Percentiles rank a stretch among this genome's conserved stretches.
Conservation (phyloP, 2,888 invertebrate genomes). For the Coelinius sp. region DNA sequence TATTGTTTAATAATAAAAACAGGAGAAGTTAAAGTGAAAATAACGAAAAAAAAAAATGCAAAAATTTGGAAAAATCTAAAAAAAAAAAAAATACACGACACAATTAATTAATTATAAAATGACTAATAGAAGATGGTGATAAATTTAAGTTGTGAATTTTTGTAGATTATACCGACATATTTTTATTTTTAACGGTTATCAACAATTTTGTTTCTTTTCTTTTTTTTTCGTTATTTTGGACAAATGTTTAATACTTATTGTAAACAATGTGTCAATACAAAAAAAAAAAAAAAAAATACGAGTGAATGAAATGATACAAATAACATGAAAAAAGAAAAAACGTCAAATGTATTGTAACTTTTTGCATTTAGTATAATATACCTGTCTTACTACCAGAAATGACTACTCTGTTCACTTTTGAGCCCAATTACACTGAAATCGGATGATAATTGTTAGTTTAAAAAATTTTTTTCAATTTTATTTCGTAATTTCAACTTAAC, state of each 20-base stretch:
- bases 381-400: constrained; percentile 64
- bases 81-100: constrained; percentile 42
- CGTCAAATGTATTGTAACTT: constrained; percentile 66
- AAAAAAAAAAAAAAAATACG: constrained; percentile 33
- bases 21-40: constrained; percentile 25
- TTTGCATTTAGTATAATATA: constrained; percentile 69
- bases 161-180: constrained; percentile 31
- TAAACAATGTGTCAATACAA: constrained; percentile 39
- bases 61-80: constrained; percentile 43
- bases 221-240: constrained; percentile 59
- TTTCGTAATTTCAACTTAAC: too few species aligned
- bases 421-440: too few species aligned
- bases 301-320: constrained; percentile 48
- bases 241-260: constrained; percentile 56
- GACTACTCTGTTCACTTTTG: constrained; percentile 26
- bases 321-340: constrained; percentile 57
- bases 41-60: constrained; percentile 45
- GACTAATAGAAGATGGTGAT: constrained; percentile 57
- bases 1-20: background rate
- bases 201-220: constrained; percentile 60
- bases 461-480: too few species aligned
- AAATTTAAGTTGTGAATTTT: constrained; percentile 59
- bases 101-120: constrained; percentile 59
- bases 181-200: constrained; percentile 47
- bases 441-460: too few species aligned